Evolutionary conservation across 1,140 invertebrate genomes (phyloP), one percentile per base, ranked within the genome.

Genomic region (Lepidurus packardi): DNA sequence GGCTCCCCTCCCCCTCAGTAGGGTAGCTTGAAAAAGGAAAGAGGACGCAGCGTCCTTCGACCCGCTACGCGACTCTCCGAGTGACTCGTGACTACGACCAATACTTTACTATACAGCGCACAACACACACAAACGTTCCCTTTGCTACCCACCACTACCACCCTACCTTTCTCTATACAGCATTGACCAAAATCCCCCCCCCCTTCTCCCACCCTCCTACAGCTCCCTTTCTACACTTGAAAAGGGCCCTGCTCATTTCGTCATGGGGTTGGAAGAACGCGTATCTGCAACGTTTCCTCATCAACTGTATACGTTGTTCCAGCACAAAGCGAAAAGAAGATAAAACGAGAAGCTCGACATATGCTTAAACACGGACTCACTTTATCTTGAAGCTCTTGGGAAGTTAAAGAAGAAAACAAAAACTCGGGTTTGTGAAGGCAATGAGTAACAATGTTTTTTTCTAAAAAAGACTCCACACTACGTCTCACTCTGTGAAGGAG

Each of bases 81-180:
- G 53, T 65, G 53, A 65, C 53, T 65, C 53, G 53, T 65, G 53
- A 65, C 53, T 65, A 65, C 53, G 53, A 65, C 53, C 53, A 65
- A 65, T 65, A 65, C 53, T 65, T n/a, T 65, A 65, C 53, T 65
- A 65, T 65, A 65, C 53, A 65, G 53, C 53, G 53, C 53, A 65
- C 21, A 34, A 34, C 34, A 65, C 13, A 65, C 4, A 65, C 53
- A 65, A 65, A 65, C n/a, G 21, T 65, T 21, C 8, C 53, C 8
- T n/a, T n/a, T n/a, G 53, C 21, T 65, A 7, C 6, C 53, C 21
- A 6, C 47, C 6, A 13, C 47, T 65, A 65, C 47, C 47, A 1
- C 53, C 8, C 53, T 16, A 65, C 45, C 2, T 16, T 10, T 47
- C 45, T 10, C 45, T 47, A 16, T 47, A 21, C 53, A n/a, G 53